Base-by-base conservation (phyloP, 2,113 vertebrate species). In the Nannospalax galili region DNA sequence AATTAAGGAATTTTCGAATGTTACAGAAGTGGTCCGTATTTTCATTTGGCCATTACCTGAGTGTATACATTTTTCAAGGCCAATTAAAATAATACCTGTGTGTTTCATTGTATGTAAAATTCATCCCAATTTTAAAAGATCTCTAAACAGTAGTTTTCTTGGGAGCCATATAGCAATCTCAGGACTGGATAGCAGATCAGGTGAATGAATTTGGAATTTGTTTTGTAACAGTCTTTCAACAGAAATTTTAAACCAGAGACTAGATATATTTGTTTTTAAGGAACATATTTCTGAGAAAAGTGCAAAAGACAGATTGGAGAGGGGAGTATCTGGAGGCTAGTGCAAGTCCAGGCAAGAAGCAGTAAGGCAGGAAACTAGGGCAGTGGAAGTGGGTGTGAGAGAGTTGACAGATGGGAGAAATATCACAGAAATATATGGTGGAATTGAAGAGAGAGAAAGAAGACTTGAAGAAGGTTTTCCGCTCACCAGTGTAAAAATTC, bases 221-320 rank as follows among this genome's bases (percentile, higher is more conserved):
- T 96, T 20, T 52, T 96, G 52, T 56, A 95, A 77, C 16, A 95
- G 45, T 42, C 24, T 72, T 96, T 94, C 72, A 92, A 62, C 40
- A 84, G 84, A 96, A 70, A 92, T 84, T 87, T 95, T 26, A 84
- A 94, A 79, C 48, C 30, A 94, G 42, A 67, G 37, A 84, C 30
- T 82, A 72, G 91, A 90, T 84, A 84, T 87, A 95, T 94, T 85
- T 94, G 91, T 90, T 90, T 95, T 97, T 90, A 92, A 95, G 75
- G n/a, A 91, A 86, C 28, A 90, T 37, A 77, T 93, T 96, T 93
- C 52, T 86, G 74, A 96, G 75, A 84, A 85, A 96, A 93, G 69
- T 93, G n/a, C 86, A 89, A 91, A 94, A 94, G 86, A 96, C 87
- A 96, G 91, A 97, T 86, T 94, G 94, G 89, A 91, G 35, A 96